These are phyloP conservation scores for Gonatopus flavifemur DNA, from an alignment of 1,140 invertebrate genomes.

Conservation along the genomic window DNA sequence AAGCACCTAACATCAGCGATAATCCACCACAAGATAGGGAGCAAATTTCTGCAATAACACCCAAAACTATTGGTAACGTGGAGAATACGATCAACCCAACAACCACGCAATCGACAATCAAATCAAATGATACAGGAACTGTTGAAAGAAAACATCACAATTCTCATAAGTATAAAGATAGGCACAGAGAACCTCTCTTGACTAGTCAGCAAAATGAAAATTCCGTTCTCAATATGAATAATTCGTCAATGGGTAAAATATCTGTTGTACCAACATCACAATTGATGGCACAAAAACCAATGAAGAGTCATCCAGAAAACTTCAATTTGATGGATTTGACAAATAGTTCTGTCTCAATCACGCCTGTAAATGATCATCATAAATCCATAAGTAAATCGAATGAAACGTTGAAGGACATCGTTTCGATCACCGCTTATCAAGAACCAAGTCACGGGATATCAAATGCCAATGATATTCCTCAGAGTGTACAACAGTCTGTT, in stretches of 20 bases:
- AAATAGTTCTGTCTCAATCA: slow-evolving; percentile 48
- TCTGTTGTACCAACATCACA: slow-evolving; percentile 43
- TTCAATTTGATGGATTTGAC: slow-evolving; percentile 45
- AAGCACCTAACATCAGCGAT: slow-evolving; percentile 16
- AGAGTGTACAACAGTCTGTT: slow-evolving; percentile 27
- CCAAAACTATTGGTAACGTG: slow-evolving; percentile 24
- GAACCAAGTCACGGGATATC: slow-evolving; percentile 25
- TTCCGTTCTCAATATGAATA: slow-evolving; percentile 7
- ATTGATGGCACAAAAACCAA: slow-evolving; percentile 38
- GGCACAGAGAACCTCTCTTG: slow-evolving; percentile 11
- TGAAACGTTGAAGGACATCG: slow-evolving; percentile 47
- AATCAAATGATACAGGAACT: slow-evolving; percentile 24
- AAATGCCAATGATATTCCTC: slow-evolving; percentile 24
- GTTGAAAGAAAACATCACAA: slow-evolving; percentile 33
- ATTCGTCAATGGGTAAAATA: slow-evolving; percentile 37
- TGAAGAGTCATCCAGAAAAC: slow-evolving; percentile 36
- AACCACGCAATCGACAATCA: slow-evolving; percentile 11
- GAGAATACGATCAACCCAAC: slow-evolving; percentile 30
- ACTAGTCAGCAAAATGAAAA: slow-evolving; percentile 22
- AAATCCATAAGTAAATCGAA: slow-evolving; percentile 30
- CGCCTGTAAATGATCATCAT: slow-evolving; percentile 49
- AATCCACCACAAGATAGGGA: slow-evolving; percentile 22
- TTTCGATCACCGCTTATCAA: slow-evolving; percentile 47
- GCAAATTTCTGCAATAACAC: slow-evolving; percentile 17
- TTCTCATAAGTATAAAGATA: slow-evolving; percentile 40